Base-by-base conservation (phyloP, 2,888 invertebrate species). In the Arge pagana region DNA sequence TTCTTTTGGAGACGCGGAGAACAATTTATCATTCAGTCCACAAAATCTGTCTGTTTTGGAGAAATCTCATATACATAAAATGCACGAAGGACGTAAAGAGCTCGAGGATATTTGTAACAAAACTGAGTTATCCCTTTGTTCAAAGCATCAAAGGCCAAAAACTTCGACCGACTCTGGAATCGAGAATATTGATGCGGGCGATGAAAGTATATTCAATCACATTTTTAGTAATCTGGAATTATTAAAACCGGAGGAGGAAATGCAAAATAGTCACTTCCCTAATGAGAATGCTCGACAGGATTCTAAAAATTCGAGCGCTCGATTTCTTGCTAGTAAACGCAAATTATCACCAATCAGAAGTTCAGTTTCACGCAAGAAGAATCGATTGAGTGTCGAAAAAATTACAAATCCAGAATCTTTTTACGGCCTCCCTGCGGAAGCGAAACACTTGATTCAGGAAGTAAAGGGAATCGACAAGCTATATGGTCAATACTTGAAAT, bases 381-480 rank as follows among this genome's bases (percentile, higher is more conserved):
- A 16, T 3, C 23, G 45, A 4, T n/a, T 21, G 2, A 16, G 2
- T 6, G n/a, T 16, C 19, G 10, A 16, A 5, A 6, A 41, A 1
- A 11, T 16, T 55, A 48, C 43, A 23, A 55, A 61, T 26, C 49
- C 67, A 19, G 83, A 83, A 1, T 73, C 79, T 8, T 96, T 93
- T 76, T 94, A 89, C 81, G 94, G 91, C 0, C 78, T 96, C 31
- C 91, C 95, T 1, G 71, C 81, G 1, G 80, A 79, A 63, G 87
- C 91, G 0, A 84, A 86, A 70, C 78, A 81, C 8, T 77, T 95
- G 58, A 85, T 96, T 57, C 83, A 86, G 62, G 80, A 83, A 55
- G 85, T 86, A 62, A 88, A 91, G 70, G 89, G 89, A 58, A 94
- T 96, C 56, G 82, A 83, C 16, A 83, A 84, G 58, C 82, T 96